These are phyloP conservation scores for Phalacrocorax brasilianus DNA, from an alignment of 2,113 vertebrate genomes.

Conservation along the genomic window DNA sequence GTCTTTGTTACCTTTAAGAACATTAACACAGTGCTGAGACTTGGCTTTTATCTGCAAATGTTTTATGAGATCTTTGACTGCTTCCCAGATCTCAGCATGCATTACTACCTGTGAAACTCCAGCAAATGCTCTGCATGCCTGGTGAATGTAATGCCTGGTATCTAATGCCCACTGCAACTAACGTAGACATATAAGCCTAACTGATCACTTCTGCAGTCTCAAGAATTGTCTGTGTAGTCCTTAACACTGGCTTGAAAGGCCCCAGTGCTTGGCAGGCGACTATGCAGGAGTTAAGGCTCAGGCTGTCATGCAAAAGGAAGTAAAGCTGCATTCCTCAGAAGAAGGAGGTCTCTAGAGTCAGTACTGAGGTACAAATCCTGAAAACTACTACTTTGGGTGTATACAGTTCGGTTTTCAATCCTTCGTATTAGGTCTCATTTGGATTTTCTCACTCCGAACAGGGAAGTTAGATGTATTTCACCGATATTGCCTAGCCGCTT, in stretches of 20 bases:
- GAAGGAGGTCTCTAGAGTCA: background rate
- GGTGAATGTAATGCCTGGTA: background rate
- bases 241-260: background rate
- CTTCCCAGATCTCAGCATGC: background rate
- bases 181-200: background rate
- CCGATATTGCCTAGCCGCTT: background rate
- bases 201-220: background rate
- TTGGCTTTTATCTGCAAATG: background rate
- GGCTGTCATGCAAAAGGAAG: background rate
- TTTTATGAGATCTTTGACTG: background rate
- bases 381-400: background rate
- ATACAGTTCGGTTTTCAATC: background rate
- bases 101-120: background rate
- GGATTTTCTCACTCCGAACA: background rate
- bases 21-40: background rate
- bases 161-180: rapidly evolving
- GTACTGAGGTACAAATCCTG: background rate
- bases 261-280: background rate
- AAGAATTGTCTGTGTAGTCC: background rate
- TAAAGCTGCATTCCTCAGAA: background rate
- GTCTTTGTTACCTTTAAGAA: background rate
- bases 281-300: background rate
- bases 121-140: background rate
- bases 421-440: background rate
- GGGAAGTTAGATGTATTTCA: background rate